These are phyloP conservation scores for Xyrichtys novacula DNA, from an alignment of 2,797 vertebrate species.

Conservation along the genomic window DNA sequence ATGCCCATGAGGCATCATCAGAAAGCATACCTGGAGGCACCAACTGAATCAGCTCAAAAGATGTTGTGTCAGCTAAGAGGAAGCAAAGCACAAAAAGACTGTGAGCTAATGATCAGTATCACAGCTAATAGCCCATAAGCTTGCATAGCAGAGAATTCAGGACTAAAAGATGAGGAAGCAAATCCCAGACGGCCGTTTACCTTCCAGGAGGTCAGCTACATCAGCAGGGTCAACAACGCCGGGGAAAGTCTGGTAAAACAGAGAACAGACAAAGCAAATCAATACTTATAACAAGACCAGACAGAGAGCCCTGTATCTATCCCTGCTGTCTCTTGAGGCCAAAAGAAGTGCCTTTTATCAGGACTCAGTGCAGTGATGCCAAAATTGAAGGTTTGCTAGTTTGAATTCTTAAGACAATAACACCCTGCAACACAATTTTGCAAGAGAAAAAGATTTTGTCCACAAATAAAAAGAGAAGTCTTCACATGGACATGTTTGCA, in stretches of 20 bases:
- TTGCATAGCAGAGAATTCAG: conserved; percentile 62
- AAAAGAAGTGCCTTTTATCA: conserved; percentile 31
- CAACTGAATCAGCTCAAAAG: conserved; percentile 95
- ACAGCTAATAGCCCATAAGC: conserved; percentile 68
- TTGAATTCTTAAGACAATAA: conserved; percentile 10
- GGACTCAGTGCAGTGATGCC: conserved; percentile 15
- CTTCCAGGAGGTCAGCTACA: conserved; percentile 91
- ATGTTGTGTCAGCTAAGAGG: conserved; percentile 91
- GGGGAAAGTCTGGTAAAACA: conserved; percentile 86
- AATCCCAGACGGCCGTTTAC: conserved; percentile 84
- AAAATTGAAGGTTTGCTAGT: conserved; percentile 18
- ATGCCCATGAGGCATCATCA: conserved; percentile 65
- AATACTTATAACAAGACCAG: conserved; percentile 67
- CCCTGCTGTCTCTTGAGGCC: conserved; percentile 18
- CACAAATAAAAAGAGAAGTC: not conserved
- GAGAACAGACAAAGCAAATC: conserved; percentile 66
- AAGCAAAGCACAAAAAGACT: conserved; percentile 70
- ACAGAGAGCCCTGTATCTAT: conserved; percentile 36
- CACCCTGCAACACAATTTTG: not conserved
- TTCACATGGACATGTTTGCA: not conserved
- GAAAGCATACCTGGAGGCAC: conserved; percentile 91
- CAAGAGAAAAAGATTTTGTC: not conserved
- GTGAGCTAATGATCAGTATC: conserved; percentile 71
- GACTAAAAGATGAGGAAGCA: conserved; percentile 65
- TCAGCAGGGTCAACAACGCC: conserved; percentile 91